phyloP scores from a whole-genome alignment of 1,140 invertebrate genomes.

The Nephila pilipes region DNA sequence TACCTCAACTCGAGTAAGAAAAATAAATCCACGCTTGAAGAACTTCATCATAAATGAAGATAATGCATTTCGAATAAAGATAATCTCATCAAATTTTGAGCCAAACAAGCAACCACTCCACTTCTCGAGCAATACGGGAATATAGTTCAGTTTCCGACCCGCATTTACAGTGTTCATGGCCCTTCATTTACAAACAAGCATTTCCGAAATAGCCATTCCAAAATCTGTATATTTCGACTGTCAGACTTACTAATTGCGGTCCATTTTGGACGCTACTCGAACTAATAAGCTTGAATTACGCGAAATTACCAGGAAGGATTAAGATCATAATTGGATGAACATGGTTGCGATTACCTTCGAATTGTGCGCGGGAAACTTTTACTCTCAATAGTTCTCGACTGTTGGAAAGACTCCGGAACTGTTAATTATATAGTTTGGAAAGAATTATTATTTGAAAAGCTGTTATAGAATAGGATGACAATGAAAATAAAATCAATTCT shows the following conservation, averaged over 20 bases:
- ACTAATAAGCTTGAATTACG: constrained; percentile 34
- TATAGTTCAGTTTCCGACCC: not conserved
- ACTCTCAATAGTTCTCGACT: not conserved
- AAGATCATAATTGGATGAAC: constrained; percentile 26
- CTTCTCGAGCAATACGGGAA: not conserved
- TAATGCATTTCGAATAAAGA: not conserved
- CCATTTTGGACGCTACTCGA: constrained; percentile 20
- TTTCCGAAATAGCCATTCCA: not conserved
- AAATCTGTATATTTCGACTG: not conserved
- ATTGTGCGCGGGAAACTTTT: constrained; percentile 8
- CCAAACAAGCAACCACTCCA: not conserved
- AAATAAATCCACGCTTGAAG: not conserved
- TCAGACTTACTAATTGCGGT: not conserved
- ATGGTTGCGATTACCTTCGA: not conserved
- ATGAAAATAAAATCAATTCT: not conserved
- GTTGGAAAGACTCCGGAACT: not conserved
- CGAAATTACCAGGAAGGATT: constrained; percentile 12
- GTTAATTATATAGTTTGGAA: not conserved
- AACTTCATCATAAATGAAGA: not conserved
- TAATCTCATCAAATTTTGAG: not conserved
- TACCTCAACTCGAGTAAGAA: not conserved
- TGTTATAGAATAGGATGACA: not conserved
- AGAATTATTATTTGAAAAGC: not conserved
- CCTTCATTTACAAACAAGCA: not conserved
- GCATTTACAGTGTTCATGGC: not conserved